phyloP scores from a whole-genome alignment of 2,888 invertebrate genomes.

The Tenthredo distinguenda region DNA sequence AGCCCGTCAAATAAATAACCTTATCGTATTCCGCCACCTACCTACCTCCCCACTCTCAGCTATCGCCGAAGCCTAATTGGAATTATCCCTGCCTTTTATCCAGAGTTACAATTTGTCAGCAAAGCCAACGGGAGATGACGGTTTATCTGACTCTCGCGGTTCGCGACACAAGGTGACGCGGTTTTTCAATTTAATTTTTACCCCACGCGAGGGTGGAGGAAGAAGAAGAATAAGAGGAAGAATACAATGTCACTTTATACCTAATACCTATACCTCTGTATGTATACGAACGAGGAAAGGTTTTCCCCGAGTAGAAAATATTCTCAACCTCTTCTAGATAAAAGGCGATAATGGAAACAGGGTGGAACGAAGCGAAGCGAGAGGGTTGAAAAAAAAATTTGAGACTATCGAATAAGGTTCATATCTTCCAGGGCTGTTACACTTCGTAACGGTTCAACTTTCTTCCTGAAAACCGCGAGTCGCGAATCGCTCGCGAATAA shows the following conservation, averaged over 20 bases:
- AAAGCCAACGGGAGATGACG: background rate
- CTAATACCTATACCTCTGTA: background rate
- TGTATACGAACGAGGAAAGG: background rate
- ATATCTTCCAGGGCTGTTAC: background rate
- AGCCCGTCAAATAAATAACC: conserved; percentile 69
- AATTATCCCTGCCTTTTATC: conserved; percentile 46
- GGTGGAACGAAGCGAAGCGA: background rate
- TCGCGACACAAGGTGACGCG: background rate
- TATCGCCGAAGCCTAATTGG: conserved; percentile 49
- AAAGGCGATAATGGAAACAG: conserved; percentile 10
- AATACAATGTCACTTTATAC: conserved; percentile 1
- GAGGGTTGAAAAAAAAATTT: background rate
- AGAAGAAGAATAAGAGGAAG: background rate
- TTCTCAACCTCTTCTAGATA: background rate
- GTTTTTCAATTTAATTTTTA: conserved; percentile 33
- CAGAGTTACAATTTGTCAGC: conserved; percentile 41
- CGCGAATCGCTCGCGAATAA: background rate
- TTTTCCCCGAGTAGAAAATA: conserved; percentile 1
- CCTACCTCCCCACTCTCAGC: conserved; percentile 52
- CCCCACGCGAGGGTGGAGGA: background rate
- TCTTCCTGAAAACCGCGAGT: background rate
- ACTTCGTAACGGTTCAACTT: background rate
- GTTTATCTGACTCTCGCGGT: conserved; percentile 41
- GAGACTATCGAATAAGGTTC: background rate
- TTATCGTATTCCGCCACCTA: conserved; percentile 64